Evolutionary conservation across 2,888 invertebrate genomes (phyloP), one percentile per base, ranked within the genome.

Genomic region (Drosophila macrospina): DNA sequence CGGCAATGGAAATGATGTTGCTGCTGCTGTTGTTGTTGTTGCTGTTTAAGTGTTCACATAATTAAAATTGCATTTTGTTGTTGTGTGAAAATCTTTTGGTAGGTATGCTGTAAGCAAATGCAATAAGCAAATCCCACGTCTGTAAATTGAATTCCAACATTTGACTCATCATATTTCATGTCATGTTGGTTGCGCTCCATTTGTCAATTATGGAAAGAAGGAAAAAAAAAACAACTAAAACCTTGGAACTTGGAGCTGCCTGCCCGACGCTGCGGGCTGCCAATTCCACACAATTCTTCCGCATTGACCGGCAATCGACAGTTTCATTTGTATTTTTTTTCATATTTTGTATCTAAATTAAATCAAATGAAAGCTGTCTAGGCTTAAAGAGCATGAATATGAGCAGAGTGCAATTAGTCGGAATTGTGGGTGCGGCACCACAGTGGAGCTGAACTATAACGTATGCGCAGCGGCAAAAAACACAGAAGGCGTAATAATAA

Each of bases 1-100:
- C 44, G 32, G 48, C 37, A 61, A 56, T 32, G 36, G 41, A 52
- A 24, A 47, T 72, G 50, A 32, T 44, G 8, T 39, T 15, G 30
- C 5, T 16, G 44, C 15, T 54, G 50, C 3, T 55, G 50, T 54
- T 56, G 59, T 36, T 57, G 37, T 32, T 48, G 42, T 45, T 42
- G 41, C 34, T 50, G 39, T 47, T 47, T 41, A 34, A 34, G 41
- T 52, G 56, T 62, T 65, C 73, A 57, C 85, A 80, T 67, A 80
- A 84, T 85, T 73, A 69, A 73, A 86, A 79, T 76, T 85, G 79
- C 80, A 76, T 76, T 69, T 81, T 66, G 60, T 51, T 57, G n/a
- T 37, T 44, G 56, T 80, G 72, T 52, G 77, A 60, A 77, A 80
- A 80, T 54, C 32, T 51, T 20, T 61, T 55, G 79, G 20, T 20